Evolutionary conservation across 2,888 invertebrate species (phyloP).

Genomic region (Malthinus flaveolus): DNA sequence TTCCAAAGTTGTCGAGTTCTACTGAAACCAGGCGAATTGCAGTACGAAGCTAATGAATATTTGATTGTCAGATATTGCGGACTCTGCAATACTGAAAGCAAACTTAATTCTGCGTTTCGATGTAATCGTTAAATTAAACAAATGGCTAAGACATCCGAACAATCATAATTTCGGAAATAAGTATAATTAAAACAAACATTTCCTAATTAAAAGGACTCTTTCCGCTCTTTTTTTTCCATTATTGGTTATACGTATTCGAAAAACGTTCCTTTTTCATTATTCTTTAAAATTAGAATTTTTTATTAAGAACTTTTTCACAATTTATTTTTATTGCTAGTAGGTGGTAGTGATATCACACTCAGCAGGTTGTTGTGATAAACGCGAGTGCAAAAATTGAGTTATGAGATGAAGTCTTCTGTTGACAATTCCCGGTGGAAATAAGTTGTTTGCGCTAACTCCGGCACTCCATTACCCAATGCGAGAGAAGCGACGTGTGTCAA

Average conservation of each 20-base stretch:
- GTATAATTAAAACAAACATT: neutral
- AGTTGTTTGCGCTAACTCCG: slow-evolving; percentile 54
- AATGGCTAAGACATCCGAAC: slow-evolving; percentile 1
- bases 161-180: slow-evolving; percentile 5
- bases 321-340: slow-evolving; percentile 19
- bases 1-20: slow-evolving; percentile 22
- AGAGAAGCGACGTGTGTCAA: slow-evolving; percentile 49
- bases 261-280: neutral
- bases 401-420: slow-evolving; percentile 54
- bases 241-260: no score
- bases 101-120: slow-evolving; percentile 21
- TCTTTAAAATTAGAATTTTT: neutral
- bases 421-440: slow-evolving; percentile 55
- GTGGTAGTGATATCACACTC: slow-evolving; percentile 34
- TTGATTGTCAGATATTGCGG: slow-evolving; percentile 25
- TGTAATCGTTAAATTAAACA: slow-evolving; percentile 20
- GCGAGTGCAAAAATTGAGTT: slow-evolving; percentile 53
- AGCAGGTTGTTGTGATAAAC: slow-evolving; percentile 46
- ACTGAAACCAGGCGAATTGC: slow-evolving; percentile 22
- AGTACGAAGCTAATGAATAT: slow-evolving; percentile 25
- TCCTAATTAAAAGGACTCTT: neutral
- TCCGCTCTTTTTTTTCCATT: no score
- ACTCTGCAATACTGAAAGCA: slow-evolving; percentile 23
- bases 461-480: slow-evolving; percentile 48
- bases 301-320: slow-evolving; percentile 10